phyloP scores from a whole-genome alignment of 1,140 invertebrate species.

The Ditylenchus dipsaci region DNA sequence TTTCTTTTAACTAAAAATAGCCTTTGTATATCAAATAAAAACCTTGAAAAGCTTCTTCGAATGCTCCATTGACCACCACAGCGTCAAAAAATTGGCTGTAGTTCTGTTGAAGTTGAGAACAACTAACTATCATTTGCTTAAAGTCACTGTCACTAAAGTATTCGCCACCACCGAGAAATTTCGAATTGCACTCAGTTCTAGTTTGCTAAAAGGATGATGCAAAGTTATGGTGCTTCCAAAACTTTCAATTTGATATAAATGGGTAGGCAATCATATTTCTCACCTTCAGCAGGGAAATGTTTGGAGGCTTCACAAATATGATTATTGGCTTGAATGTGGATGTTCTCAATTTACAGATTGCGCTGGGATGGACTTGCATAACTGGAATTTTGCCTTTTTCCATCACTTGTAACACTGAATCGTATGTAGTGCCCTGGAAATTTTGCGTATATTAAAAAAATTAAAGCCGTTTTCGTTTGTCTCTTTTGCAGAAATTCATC shows the following conservation, averaged over 20 bases:
- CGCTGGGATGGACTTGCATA: conserved; percentile 89
- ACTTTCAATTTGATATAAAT: conserved; percentile 6
- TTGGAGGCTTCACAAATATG: conserved; percentile 83
- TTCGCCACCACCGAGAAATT: background rate
- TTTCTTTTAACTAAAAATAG: too few relatives aligned
- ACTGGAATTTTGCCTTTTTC: conserved; percentile 82
- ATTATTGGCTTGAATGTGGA: conserved; percentile 88
- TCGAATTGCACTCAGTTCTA: conserved; percentile 1
- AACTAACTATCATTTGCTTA: conserved; percentile 77
- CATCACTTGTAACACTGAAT: conserved; percentile 75
- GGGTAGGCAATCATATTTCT: background rate
- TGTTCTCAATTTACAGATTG: conserved; percentile 81
- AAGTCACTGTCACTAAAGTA: conserved; percentile 75
- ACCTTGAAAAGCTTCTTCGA: conserved; percentile 71
- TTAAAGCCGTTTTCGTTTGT: too few relatives aligned
- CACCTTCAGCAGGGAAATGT: conserved; percentile 71
- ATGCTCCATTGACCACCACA: conserved; percentile 81
- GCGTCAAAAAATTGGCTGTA: conserved; percentile 93
- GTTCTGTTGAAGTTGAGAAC: conserved; percentile 82
- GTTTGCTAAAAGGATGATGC: conserved; percentile 4
- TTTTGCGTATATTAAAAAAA: too few relatives aligned
- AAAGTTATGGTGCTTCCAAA: background rate
- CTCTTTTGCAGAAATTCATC: too few relatives aligned
- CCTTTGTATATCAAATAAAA: too few relatives aligned
- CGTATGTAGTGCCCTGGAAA: conserved; percentile 73